Base-by-base conservation (phyloP, 2,113 vertebrate genomes). In the Colossoma macropomum region DNA sequence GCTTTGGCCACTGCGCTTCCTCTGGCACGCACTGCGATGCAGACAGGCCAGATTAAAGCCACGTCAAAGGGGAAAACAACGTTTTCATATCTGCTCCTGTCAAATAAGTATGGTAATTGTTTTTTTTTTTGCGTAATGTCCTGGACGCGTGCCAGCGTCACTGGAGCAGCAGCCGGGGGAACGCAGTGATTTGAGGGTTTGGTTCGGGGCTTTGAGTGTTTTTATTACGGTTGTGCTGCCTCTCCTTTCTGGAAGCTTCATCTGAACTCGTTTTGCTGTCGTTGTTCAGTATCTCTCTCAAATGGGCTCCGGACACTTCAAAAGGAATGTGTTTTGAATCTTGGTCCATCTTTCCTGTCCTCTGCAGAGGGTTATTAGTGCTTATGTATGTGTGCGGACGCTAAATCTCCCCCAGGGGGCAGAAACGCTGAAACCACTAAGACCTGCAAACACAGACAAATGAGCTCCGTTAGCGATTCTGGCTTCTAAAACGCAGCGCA, bases 401-500 rank as follows among this genome's bases (percentile, higher is more conserved):
- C 62, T 81, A 56, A 83, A 54, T 48, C 77, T n/a, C 75, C 59
- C 71, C 52, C 84, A 59, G 79, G 80, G 85, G 71, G 50, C 88
- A 81, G 60, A 85, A 82, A 71, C 66, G 50, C 75, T 81, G 54
- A 23, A 23, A 56, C 54, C 54, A 56, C 54, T 56, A 56, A 66
- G 88, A 86, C 34, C 80, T 84, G 78, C 70, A 5, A 83, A 75
- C 72, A 32, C 38, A 81, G 63, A 75, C 73, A 34, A 56, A 56
- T 56, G 54, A 56, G 54, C 54, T 56, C 54, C 0, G 54, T 56
- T 56, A 56, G 54, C 21, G 54, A 23, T 23, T 75, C 81, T 84
- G 85, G 88, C 84, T 85, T 68, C 48, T 79, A 89, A 91, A 89
- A 88, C 70, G 41, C 72, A 85, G 76, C 80, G 41, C 81, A 82